phyloP scores from a whole-genome alignment of 2,888 invertebrate genomes.

The Trissonchulus latispiculum region DNA sequence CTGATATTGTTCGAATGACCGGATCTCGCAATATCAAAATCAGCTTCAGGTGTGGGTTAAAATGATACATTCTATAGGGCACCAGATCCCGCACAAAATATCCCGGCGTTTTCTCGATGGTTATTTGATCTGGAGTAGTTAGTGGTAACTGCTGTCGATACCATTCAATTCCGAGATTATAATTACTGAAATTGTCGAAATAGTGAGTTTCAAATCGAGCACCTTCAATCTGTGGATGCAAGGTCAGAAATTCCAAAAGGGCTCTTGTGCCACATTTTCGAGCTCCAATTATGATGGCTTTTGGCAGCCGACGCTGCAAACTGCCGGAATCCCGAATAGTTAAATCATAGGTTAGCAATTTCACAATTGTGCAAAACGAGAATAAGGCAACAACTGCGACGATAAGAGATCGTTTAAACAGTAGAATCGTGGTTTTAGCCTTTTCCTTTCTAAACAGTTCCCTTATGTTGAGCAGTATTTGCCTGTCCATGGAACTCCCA shows the following conservation, averaged over 20 bases:
- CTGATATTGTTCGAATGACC: constrained; percentile 84
- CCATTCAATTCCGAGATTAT: constrained; percentile 83
- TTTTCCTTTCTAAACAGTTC: too few species aligned
- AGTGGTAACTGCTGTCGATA: constrained; percentile 70
- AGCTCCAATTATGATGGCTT: constrained; percentile 75
- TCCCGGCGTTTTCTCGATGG: constrained; percentile 85
- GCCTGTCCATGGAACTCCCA: too few species aligned
- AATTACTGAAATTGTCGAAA: constrained; percentile 74
- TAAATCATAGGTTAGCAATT: too few species aligned
- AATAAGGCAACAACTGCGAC: too few species aligned
- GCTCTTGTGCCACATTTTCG: constrained; percentile 90
- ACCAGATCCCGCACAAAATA: constrained; percentile 80
- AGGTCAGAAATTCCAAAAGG: constrained; percentile 74
- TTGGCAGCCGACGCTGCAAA: too few species aligned
- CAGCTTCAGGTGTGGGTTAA: constrained; percentile 62
- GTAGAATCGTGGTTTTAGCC: too few species aligned
- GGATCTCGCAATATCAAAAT: constrained; percentile 90
- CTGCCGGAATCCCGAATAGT: too few species aligned
- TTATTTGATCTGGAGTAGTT: constrained; percentile 69
- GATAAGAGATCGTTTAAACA: too few species aligned
- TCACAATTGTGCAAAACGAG: too few species aligned
- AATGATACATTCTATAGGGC: constrained; percentile 65
- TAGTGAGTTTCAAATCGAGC: constrained; percentile 90
- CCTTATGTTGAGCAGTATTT: too few species aligned
- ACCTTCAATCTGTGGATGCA: constrained; percentile 76